These are phyloP conservation scores for Anableps anableps DNA, from an alignment of 2,797 vertebrate genomes.

Conservation along the genomic window DNA sequence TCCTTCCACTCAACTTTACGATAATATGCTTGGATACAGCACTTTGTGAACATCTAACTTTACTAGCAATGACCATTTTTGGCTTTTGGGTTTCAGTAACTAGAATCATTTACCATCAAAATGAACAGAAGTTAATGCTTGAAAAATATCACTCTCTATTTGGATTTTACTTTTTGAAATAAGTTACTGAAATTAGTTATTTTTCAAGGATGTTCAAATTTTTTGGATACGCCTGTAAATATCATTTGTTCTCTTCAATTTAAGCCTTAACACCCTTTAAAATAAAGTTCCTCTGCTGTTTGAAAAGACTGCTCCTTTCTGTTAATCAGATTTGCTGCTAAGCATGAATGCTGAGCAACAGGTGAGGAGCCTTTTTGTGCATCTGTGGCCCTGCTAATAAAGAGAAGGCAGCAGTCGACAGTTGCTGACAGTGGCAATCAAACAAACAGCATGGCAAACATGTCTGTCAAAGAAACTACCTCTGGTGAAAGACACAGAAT, in stretches of 20 bases:
- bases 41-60: not conserved
- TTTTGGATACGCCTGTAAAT: constrained; percentile 44
- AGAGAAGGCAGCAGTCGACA: constrained; percentile 52
- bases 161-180: not conserved
- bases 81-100: not conserved
- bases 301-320: constrained; percentile 58
- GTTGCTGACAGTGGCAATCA: constrained; percentile 68
- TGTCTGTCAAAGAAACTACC: constrained; percentile 67
- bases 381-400: constrained; percentile 58
- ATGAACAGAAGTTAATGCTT: not conserved
- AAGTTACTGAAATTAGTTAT: not conserved
- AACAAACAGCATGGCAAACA: constrained; percentile 58
- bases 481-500: constrained; percentile 56
- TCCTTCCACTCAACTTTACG: not conserved
- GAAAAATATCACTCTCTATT: not conserved
- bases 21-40: not conserved
- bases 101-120: not conserved
- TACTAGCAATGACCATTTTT: not conserved
- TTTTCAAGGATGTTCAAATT: not conserved
- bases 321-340: constrained; percentile 68
- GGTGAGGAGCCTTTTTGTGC: constrained; percentile 67
- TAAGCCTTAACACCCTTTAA: constrained; percentile 68
- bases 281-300: constrained; percentile 58
- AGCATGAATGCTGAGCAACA: constrained; percentile 71
- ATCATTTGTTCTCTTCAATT: constrained; percentile 69